phyloP scores from a whole-genome alignment of 2,888 invertebrate species.

The Caenorhabditis imperialis region DNA sequence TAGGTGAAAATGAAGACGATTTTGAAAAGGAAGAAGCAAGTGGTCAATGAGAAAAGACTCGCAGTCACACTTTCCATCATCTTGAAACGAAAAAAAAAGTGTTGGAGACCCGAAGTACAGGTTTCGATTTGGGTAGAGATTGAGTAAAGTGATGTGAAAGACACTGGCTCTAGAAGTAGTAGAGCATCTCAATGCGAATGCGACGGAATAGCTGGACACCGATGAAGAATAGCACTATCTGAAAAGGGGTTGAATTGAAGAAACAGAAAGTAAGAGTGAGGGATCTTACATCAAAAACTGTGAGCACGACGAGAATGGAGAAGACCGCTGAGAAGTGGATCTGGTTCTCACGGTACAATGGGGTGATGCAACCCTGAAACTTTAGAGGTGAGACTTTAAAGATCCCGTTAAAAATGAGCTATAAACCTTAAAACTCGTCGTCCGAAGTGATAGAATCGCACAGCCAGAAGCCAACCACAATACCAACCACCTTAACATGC shows the following conservation, averaged over 20 bases:
- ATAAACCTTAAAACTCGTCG: slow-evolving; percentile 64
- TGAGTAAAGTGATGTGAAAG: slow-evolving; percentile 1
- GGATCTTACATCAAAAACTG: slow-evolving; percentile 59
- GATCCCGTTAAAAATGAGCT: not conserved
- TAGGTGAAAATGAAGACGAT: slow-evolving; percentile 28
- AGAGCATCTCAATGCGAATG: slow-evolving; percentile 73
- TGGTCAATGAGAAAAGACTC: slow-evolving; percentile 32
- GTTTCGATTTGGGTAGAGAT: not conserved
- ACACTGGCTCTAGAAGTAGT: slow-evolving; percentile 58
- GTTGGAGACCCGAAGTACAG: not conserved
- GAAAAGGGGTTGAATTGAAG: slow-evolving; percentile 34
- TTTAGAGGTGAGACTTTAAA: slow-evolving; percentile 12
- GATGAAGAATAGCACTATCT: slow-evolving; percentile 61
- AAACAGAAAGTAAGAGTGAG: slow-evolving; percentile 3
- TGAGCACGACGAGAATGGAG: slow-evolving; percentile 56
- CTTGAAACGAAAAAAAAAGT: too few species aligned
- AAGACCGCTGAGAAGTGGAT: slow-evolving; percentile 65
- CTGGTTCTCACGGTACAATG: slow-evolving; percentile 56
- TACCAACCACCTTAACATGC: slow-evolving; percentile 77
- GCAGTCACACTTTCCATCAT: slow-evolving; percentile 38
- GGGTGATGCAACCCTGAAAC: slow-evolving; percentile 68
- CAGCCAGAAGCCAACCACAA: slow-evolving; percentile 77
- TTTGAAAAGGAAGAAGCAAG: slow-evolving; percentile 28
- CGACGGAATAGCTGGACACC: slow-evolving; percentile 65
- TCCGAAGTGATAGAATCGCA: slow-evolving; percentile 76